phyloP scores from a whole-genome alignment of 2,113 vertebrate genomes.

The Patagioenas fasciata region DNA sequence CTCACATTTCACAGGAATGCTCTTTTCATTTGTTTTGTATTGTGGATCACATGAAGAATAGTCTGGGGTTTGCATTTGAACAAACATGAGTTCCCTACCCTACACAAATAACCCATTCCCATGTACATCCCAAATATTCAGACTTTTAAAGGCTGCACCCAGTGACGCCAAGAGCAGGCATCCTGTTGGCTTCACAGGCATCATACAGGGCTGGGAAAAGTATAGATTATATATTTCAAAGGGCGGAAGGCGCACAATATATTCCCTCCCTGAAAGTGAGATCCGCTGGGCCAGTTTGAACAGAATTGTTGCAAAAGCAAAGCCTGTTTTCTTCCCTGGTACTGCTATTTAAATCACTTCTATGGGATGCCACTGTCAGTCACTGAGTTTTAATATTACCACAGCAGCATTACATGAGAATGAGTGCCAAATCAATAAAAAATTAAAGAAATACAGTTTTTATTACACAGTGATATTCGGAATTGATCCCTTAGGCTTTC shows the following conservation, averaged over 20 bases:
- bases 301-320: background rate
- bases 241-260: background rate
- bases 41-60: background rate
- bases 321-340: background rate
- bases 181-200: background rate
- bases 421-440: conserved; percentile 68
- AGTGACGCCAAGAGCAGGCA: background rate
- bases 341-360: conserved; percentile 28
- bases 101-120: background rate
- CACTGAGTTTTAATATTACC: conserved; percentile 60
- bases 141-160: background rate
- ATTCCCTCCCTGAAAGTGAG: background rate
- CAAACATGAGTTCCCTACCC: background rate
- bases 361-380: background rate
- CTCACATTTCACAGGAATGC: background rate
- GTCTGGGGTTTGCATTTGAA: background rate
- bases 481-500: conserved; percentile 71
- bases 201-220: background rate
- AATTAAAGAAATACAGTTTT: conserved; percentile 70
- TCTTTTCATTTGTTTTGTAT: background rate
- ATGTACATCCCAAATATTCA: background rate
- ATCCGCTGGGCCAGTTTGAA: background rate
- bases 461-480: conserved; percentile 70
- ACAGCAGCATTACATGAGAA: conserved; percentile 45
- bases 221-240: background rate